Percentiles rank a stretch among this genome's conserved stretches.
Evolutionary conservation across 1,140 invertebrate species (phyloP).

Genomic region (Drosophila truncata): DNA sequence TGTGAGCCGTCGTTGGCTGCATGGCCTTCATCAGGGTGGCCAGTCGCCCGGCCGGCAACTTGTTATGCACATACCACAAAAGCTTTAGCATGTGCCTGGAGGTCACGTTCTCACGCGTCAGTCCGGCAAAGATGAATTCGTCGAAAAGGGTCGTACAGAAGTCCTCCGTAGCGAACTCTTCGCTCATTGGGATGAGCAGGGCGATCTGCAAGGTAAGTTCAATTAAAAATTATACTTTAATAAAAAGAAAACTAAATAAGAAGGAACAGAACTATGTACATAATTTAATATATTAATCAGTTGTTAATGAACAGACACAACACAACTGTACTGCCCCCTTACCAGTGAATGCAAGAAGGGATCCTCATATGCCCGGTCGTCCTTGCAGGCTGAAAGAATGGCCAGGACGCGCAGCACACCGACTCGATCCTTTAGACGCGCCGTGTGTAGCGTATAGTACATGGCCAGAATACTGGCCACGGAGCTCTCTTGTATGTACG

Average conservation of each 20-base stretch:
- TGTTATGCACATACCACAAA: conserved; percentile 96
- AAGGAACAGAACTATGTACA: neutral
- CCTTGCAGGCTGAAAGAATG: conserved; percentile 95
- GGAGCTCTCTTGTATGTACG: conserved; percentile 94
- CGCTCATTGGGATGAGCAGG: conserved; percentile 93
- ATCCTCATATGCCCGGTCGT: conserved; percentile 96
- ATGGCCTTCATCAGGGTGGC: conserved; percentile 95
- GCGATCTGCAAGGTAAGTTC: conserved; percentile 88
- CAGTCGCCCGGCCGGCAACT: conserved; percentile 92
- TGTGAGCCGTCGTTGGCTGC: conserved; percentile 93
- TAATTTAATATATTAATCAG: neutral
- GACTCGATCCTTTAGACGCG: conserved; percentile 92
- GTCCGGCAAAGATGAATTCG: conserved; percentile 96
- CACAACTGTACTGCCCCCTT: conserved; percentile 29
- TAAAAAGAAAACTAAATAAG: neutral
- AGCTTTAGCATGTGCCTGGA: conserved; percentile 94
- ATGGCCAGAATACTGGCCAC: conserved; percentile 97
- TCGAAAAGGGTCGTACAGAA: conserved; percentile 98
- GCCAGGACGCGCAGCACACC: conserved; percentile 95
- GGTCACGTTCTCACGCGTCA: conserved; percentile 96
- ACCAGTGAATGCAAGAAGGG: conserved; percentile 96
- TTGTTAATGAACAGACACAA: neutral
- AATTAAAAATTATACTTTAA: neutral
- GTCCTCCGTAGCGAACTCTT: conserved; percentile 97
- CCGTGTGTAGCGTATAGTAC: conserved; percentile 97